phyloP scores from a whole-genome alignment of 2,113 vertebrate species.

The Halcyon malimbica region DNA sequence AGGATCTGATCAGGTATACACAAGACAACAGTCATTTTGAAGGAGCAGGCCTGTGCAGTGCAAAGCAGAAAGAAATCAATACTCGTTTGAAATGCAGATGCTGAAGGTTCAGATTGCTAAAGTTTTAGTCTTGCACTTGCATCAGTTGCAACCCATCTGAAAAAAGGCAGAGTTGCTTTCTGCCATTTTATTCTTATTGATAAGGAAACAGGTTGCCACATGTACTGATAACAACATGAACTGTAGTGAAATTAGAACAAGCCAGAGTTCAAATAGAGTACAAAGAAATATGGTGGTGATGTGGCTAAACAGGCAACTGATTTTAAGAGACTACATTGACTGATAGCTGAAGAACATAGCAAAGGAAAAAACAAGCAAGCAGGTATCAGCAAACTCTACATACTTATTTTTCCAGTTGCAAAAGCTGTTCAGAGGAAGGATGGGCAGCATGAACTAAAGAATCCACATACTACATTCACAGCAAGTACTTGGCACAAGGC shows the following conservation, averaged over 20 bases:
- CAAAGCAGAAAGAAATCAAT: neutral
- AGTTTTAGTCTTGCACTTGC: neutral
- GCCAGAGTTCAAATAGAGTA: neutral
- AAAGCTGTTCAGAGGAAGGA: neutral
- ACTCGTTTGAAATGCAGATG: neutral
- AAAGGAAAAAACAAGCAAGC: neutral
- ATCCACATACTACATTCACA: neutral
- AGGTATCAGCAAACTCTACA: neutral
- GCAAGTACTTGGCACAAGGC: rapidly evolving
- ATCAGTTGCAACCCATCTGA: neutral
- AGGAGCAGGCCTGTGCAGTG: neutral
- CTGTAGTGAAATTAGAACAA: neutral
- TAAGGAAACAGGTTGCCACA: neutral
- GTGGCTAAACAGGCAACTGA: neutral
- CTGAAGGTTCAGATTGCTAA: neutral
- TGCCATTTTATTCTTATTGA: neutral
- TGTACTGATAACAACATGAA: neutral
- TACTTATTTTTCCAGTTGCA: neutral
- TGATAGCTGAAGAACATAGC: neutral
- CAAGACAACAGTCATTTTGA: neutral
- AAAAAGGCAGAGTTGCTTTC: neutral
- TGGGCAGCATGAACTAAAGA: neutral
- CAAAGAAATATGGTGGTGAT: neutral
- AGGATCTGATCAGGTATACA: neutral
- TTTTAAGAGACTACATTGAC: neutral